These are phyloP conservation scores for Dromas ardeola DNA, from an alignment of 2,113 vertebrate genomes.

Conservation along the genomic window DNA sequence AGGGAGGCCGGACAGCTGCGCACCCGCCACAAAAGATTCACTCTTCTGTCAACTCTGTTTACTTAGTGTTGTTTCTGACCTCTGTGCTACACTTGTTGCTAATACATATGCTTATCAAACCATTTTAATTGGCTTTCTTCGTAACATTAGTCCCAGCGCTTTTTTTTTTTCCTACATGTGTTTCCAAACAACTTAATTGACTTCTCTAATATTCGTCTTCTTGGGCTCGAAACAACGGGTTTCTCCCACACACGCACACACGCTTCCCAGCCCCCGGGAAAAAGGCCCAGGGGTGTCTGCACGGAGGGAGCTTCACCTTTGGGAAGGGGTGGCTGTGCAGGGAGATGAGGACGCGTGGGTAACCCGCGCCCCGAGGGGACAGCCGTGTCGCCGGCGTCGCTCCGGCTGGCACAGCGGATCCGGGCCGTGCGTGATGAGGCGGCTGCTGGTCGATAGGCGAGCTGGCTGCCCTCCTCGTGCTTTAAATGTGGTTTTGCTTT, in stretches of 20 bases:
- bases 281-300: neutral
- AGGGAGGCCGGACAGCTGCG: slow-evolving; percentile 88
- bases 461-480: neutral
- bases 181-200: slow-evolving; percentile 80
- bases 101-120: slow-evolving; percentile 77
- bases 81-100: slow-evolving; percentile 72
- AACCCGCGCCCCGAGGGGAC: neutral
- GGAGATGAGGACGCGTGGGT: neutral
- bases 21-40: slow-evolving; percentile 83
- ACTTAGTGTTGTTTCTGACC: slow-evolving; percentile 85
- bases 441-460: neutral
- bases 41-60: slow-evolving; percentile 87
- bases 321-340: neutral
- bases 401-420: neutral
- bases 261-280: neutral
- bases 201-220: slow-evolving; percentile 63
- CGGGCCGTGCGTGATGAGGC: neutral
- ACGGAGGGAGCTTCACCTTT: neutral
- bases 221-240: neutral
- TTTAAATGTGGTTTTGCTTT: neutral
- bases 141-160: slow-evolving; percentile 9
- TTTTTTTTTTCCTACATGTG: neutral
- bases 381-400: neutral
- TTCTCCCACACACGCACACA: neutral
- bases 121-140: slow-evolving; percentile 80